Percentiles rank a stretch among this genome's conserved stretches.
Evolutionary conservation across 2,797 vertebrate genomes (phyloP).

Genomic region (Margarornis squamiger): DNA sequence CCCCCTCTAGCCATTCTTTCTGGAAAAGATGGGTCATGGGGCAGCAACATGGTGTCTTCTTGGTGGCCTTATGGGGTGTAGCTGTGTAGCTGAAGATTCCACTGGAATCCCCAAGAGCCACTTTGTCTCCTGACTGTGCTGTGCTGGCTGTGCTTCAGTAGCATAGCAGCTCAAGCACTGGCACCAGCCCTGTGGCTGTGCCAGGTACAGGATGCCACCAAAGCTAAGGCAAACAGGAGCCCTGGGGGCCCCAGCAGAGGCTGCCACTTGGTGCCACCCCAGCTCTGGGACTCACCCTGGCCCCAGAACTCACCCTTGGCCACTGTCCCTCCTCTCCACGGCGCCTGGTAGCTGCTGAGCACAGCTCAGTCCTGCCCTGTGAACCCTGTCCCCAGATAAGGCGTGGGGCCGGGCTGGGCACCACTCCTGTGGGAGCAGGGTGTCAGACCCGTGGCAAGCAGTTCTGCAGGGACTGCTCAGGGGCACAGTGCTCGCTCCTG

Average conservation of each 20-base stretch:
- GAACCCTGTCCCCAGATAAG: slow-evolving; percentile 60
- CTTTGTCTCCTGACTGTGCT: not conserved
- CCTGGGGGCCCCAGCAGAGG: not conserved
- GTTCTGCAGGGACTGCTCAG: accelerated
- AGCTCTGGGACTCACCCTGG: accelerated
- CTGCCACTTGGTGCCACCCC: accelerated
- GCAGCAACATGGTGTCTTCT: not conserved
- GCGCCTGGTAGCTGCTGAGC: not conserved
- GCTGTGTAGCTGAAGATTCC: not conserved
- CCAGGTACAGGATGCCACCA: not conserved
- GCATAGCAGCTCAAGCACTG: not conserved
- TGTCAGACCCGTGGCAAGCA: not conserved
- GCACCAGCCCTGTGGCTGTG: not conserved
- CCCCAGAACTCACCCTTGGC: not conserved
- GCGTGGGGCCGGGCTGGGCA: not conserved
- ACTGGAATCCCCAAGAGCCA: accelerated
- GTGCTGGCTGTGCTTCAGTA: not conserved
- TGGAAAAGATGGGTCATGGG: too few species aligned
- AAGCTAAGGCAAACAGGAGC: not conserved
- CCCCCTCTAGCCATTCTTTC: not conserved
- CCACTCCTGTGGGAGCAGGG: not conserved
- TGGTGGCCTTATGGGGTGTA: not conserved
- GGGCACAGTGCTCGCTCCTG: accelerated
- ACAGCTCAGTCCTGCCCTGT: not conserved
- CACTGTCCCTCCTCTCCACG: accelerated